Conservation (phyloP, 2,888 invertebrate species). For the Caenorhabditis imperialis region DNA sequence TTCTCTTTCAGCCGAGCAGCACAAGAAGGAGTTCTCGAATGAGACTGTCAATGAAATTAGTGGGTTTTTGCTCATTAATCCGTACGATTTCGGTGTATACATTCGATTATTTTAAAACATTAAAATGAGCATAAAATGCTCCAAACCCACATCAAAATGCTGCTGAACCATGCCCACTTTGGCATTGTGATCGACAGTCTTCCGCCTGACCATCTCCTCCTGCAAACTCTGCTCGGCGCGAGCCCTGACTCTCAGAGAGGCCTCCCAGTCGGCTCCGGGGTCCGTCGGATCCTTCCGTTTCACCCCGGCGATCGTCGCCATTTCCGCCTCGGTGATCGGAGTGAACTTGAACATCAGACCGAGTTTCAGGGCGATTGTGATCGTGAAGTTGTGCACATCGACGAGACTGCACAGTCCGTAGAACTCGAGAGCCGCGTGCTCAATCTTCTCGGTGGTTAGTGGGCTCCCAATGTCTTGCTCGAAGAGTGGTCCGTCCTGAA, state of each 20-base stretch:
- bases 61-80: too few relatives aligned
- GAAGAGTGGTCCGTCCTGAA: constrained; percentile 4
- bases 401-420: constrained; percentile 16
- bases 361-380: constrained; percentile 44
- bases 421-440: constrained; percentile 47
- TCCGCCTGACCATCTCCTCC: constrained; percentile 40
- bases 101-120: too few relatives aligned
- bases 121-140: too few relatives aligned
- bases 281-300: constrained; percentile 10
- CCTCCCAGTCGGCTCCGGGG: constrained; percentile 37
- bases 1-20: too few relatives aligned
- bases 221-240: constrained; percentile 46
- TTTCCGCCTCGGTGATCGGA: constrained; percentile 40
- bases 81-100: too few relatives aligned
- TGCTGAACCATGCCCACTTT: constrained; percentile 34
- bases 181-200: constrained; percentile 16
- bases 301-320: constrained; percentile 35
- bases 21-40: too few relatives aligned
- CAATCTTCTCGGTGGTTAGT: constrained; percentile 11
- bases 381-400: constrained; percentile 46
- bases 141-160: constrained; percentile 34
- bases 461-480: constrained; percentile 11
- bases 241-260: constrained; percentile 45
- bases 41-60: too few relatives aligned
- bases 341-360: constrained; percentile 20